phyloP scores from a whole-genome alignment of 2,888 invertebrate species.

The Cepaea hortensis region DNA sequence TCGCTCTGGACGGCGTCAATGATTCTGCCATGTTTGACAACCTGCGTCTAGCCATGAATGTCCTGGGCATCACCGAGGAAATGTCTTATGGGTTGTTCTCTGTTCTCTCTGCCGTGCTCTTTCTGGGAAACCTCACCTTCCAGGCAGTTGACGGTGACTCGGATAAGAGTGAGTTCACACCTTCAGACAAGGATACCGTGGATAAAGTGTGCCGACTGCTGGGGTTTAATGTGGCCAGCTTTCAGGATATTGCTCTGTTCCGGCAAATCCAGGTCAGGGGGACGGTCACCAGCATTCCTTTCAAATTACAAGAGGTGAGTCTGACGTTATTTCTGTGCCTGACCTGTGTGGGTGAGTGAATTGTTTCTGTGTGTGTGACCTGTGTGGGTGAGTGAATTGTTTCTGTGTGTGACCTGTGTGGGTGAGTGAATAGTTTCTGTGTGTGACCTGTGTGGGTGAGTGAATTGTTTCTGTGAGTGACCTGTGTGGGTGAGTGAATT shows the following conservation, averaged over 20 bases:
- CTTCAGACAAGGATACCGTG: conserved; percentile 60
- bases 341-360: background rate
- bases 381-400: background rate
- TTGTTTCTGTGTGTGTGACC: background rate
- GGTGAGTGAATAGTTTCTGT: background rate
- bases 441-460: background rate
- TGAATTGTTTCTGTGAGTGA: too few relatives aligned
- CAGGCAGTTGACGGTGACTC: conserved; percentile 70
- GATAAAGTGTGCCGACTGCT: conserved; percentile 64
- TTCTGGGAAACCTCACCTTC: conserved; percentile 69
- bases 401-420: background rate
- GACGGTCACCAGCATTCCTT: conserved; percentile 70
- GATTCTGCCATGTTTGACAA: conserved; percentile 69
- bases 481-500: too few relatives aligned
- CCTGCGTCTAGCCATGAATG: conserved; percentile 69
- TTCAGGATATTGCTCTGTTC: conserved; percentile 63
- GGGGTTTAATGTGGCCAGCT: conserved; percentile 64
- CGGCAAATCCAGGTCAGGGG: conserved; percentile 71
- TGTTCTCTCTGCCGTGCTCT: conserved; percentile 67
- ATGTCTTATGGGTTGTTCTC: conserved; percentile 70
- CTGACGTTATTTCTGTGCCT: background rate
- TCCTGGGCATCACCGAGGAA: conserved; percentile 64
- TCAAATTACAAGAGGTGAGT: conserved; percentile 70
- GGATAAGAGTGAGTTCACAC: conserved; percentile 67
- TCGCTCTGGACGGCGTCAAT: conserved; percentile 64